These are phyloP conservation scores for Thalassophryne amazonica DNA, from an alignment of 2,797 vertebrate species.

Conservation along the genomic window DNA sequence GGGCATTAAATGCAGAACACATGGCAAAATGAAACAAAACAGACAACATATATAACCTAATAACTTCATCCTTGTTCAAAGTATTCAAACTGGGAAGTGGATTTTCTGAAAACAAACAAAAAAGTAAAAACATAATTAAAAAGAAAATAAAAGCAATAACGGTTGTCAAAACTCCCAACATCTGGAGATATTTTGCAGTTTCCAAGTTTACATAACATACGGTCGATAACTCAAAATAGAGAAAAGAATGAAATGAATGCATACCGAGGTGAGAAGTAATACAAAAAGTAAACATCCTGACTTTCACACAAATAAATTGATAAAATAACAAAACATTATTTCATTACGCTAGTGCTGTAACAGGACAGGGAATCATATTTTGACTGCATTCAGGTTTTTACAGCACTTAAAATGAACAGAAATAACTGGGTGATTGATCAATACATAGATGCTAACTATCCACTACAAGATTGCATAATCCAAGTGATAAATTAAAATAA, in stretches of 20 bases:
- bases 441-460: not conserved
- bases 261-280: conserved; percentile 51
- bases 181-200: conserved; percentile 26
- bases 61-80: conserved; percentile 44
- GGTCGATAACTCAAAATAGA: conserved; percentile 40
- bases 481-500: too few relatives aligned
- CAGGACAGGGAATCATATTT: conserved; percentile 41
- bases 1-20: conserved; percentile 36
- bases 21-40: conserved; percentile 42
- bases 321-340: conserved; percentile 73
- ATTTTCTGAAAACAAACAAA: conserved; percentile 26
- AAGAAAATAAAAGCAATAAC: conserved; percentile 32
- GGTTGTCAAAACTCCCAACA: conserved; percentile 36
- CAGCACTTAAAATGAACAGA: conserved; percentile 25
- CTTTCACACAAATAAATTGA: conserved; percentile 75
- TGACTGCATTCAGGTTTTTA: conserved; percentile 20
- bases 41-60: conserved; percentile 29
- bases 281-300: conserved; percentile 85
- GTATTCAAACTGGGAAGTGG: conserved; percentile 33
- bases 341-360: conserved; percentile 85
- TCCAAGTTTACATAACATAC: conserved; percentile 34
- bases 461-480: too few relatives aligned
- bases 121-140: conserved; percentile 32
- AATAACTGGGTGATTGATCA: conserved; percentile 21
- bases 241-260: conserved; percentile 39